These are phyloP conservation scores for Drosophila asahinai DNA, from an alignment of 1,140 invertebrate species.

Conservation along the genomic window DNA sequence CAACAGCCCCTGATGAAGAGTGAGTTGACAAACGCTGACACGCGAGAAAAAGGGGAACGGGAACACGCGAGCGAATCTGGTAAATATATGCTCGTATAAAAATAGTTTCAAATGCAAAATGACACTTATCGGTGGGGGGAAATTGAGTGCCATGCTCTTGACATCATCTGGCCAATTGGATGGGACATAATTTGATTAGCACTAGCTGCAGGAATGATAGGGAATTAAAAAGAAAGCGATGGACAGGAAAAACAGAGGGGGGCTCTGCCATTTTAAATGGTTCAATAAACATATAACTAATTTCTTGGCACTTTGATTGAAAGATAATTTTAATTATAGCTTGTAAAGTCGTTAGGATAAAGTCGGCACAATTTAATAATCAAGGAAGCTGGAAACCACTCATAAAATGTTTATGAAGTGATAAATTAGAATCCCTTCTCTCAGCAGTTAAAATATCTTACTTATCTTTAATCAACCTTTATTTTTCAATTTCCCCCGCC, in stretches of 20 bases:
- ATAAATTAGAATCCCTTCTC: background rate
- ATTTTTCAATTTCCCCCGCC: constrained; percentile 14
- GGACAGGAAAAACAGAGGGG: background rate
- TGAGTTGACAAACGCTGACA: constrained; percentile 68
- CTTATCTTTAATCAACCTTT: constrained; percentile 12
- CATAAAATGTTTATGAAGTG: background rate
- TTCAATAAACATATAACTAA: constrained; percentile 4
- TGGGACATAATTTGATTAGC: constrained; percentile 49
- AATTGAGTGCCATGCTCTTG: constrained; percentile 34
- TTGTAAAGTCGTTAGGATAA: background rate
- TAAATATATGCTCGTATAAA: constrained; percentile 45
- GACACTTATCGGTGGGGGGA: constrained; percentile 18
- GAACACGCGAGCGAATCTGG: constrained; percentile 41
- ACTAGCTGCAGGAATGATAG: constrained; percentile 4
- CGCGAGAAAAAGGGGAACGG: constrained; percentile 39
- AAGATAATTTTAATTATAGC: background rate
- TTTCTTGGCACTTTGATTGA: too few species aligned
- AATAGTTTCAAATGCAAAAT: constrained; percentile 62
- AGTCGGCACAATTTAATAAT: background rate
- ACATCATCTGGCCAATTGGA: constrained; percentile 48
- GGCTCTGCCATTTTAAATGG: background rate
- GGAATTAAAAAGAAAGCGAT: background rate
- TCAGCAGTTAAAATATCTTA: background rate
- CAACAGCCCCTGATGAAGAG: constrained; percentile 20
- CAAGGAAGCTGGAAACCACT: background rate